A percentile compares a stretch with the other conserved stretches of the same genome.
Evolutionary conservation across 1,140 invertebrate species (phyloP).

Genomic region (Drosophila mojavensis): DNA sequence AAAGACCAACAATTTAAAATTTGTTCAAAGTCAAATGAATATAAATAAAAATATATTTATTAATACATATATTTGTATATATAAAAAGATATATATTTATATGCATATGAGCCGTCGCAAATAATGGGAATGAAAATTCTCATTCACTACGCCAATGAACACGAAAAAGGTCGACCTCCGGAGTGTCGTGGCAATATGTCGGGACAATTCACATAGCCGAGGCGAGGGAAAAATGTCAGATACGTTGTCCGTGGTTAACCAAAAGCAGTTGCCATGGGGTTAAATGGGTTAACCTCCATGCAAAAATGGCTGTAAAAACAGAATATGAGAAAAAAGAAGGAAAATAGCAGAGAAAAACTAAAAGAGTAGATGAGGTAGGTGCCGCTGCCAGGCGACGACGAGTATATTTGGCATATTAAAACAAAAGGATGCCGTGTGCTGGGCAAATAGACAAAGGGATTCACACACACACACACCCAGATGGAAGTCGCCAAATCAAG

Average conservation of each 20-base stretch:
- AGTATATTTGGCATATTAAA: constrained; percentile 80
- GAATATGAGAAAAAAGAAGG: constrained; percentile 20
- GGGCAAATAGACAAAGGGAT: constrained; percentile 74
- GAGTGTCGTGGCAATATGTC: constrained; percentile 74
- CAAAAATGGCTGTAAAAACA: constrained; percentile 50
- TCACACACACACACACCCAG: constrained; percentile 43
- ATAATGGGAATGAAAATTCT: constrained; percentile 17
- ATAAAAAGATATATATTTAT: not conserved
- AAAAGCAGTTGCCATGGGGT: constrained; percentile 68
- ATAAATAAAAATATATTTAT: not conserved
- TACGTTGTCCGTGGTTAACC: constrained; percentile 73
- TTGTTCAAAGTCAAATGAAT: constrained; percentile 8
- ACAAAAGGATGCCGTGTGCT: constrained; percentile 77
- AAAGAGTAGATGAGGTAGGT: constrained; percentile 25
- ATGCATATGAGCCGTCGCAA: not conserved
- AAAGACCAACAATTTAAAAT: too few relatives aligned
- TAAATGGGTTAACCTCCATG: constrained; percentile 73
- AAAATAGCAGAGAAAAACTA: constrained; percentile 16
- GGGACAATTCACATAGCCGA: constrained; percentile 25
- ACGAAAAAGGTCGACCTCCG: constrained; percentile 77
- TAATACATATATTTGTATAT: not conserved
- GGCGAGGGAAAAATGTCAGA: constrained; percentile 63
- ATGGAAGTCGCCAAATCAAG: constrained; percentile 78
- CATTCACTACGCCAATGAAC: constrained; percentile 63
- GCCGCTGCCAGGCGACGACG: constrained; percentile 41